Evolutionary conservation across 2,113 vertebrate species (phyloP).

Genomic region (Ptilonorhynchus violaceus): DNA sequence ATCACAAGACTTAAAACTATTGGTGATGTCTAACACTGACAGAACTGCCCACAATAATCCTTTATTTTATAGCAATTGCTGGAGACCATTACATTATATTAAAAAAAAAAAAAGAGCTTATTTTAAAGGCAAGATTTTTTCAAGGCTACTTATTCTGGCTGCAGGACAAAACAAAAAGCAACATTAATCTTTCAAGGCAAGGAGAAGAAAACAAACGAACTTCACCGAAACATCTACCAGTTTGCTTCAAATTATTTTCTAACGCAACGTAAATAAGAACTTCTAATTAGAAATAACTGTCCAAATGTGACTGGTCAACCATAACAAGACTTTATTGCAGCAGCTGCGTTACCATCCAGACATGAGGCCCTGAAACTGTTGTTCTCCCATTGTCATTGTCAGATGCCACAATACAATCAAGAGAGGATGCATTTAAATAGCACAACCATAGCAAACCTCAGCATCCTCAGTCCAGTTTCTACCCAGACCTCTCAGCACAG

Average conservation of each 20-base stretch:
- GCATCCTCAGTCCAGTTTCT: background rate
- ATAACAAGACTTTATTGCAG: background rate
- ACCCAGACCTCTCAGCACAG: background rate
- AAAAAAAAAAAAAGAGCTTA: background rate
- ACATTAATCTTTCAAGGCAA: background rate
- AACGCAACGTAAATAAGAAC: background rate
- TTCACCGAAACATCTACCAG: background rate
- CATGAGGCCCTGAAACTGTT: background rate
- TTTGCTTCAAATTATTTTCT: background rate
- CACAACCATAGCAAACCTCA: background rate
- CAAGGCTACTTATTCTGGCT: background rate
- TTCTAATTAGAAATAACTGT: background rate
- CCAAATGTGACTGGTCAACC: background rate
- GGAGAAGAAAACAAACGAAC: background rate
- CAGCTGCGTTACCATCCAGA: background rate
- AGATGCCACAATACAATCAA: constrained; percentile 25
- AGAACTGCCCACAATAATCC: background rate
- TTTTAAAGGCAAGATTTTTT: background rate
- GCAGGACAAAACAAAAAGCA: background rate
- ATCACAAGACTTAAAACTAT: background rate
- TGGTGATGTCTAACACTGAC: background rate
- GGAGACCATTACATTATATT: background rate
- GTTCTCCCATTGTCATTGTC: constrained; percentile 9
- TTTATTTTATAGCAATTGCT: background rate
- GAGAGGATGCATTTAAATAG: constrained; percentile 31